A percentile compares a stretch with the other conserved stretches of the same genome.
Evolutionary conservation across 2,113 vertebrate genomes (phyloP).

Genomic region (Triplophysa dalaica): DNA sequence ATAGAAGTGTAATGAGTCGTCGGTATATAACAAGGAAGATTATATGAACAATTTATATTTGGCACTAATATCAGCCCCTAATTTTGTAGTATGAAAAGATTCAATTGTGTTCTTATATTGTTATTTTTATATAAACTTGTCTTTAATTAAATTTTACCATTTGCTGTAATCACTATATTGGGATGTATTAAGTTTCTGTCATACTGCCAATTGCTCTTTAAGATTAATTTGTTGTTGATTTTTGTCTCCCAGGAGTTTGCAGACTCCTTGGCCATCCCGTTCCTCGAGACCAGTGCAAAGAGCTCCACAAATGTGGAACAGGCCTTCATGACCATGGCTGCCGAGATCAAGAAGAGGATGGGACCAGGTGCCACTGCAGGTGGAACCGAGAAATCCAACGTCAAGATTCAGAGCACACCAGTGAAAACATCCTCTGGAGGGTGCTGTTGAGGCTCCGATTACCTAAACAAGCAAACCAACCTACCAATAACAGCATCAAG

Average conservation of each 20-base stretch:
- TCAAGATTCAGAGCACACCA: slow-evolving; percentile 98
- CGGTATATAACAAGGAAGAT: too few species aligned
- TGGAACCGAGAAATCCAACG: slow-evolving; percentile 90
- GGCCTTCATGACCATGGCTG: slow-evolving; percentile 99
- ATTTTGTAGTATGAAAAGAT: too few species aligned
- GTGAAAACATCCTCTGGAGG: slow-evolving; percentile 94
- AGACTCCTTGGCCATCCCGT: slow-evolving; percentile 93
- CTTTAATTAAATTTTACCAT: too few species aligned
- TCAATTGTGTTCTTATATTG: too few species aligned
- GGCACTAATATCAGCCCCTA: too few species aligned
- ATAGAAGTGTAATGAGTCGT: too few species aligned
- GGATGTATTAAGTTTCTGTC: too few species aligned
- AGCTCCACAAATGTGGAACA: slow-evolving; percentile 98
- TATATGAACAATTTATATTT: too few species aligned
- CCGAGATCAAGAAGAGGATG: slow-evolving; percentile 98
- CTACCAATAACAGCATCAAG: slow-evolving; percentile 28
- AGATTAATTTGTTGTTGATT: neutral
- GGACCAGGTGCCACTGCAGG: slow-evolving; percentile 90
- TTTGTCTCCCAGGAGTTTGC: slow-evolving; percentile 85
- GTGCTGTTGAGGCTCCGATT: slow-evolving; percentile 78
- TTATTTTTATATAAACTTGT: too few species aligned
- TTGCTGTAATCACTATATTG: too few species aligned
- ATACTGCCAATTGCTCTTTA: neutral
- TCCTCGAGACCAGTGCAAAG: slow-evolving; percentile 98
- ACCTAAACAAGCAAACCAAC: slow-evolving; percentile 26